Evolutionary conservation across 2,888 invertebrate genomes (phyloP).

Genomic region (Cryptus viduatorius): DNA sequence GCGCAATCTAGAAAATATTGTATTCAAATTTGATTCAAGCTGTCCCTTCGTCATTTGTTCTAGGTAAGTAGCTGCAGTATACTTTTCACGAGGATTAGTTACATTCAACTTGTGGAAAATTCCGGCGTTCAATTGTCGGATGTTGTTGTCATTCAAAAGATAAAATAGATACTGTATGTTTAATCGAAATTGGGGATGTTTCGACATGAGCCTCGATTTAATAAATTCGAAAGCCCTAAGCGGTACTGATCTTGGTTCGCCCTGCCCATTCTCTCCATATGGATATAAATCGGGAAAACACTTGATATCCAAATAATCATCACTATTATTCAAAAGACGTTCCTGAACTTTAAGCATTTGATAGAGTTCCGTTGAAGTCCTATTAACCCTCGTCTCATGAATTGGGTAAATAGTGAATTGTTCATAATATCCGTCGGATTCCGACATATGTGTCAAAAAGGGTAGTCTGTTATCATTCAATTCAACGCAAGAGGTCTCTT

Average conservation of each 20-base stretch:
- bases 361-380: slow-evolving; percentile 68
- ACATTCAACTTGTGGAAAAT: slow-evolving; percentile 70
- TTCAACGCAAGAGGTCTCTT: too few relatives aligned
- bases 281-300: too few relatives aligned
- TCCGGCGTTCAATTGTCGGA: slow-evolving; percentile 70
- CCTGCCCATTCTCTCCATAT: slow-evolving; percentile 55
- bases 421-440: slow-evolving; percentile 62
- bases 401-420: slow-evolving; percentile 67
- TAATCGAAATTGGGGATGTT: too few relatives aligned
- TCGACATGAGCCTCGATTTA: too few relatives aligned
- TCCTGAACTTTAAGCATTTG: slow-evolving; percentile 72
- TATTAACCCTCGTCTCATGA: slow-evolving; percentile 65
- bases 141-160: slow-evolving; percentile 71
- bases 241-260: slow-evolving; percentile 47
- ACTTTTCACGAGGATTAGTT: slow-evolving; percentile 57
- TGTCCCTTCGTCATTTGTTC: slow-evolving; percentile 52
- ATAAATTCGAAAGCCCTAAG: slow-evolving; percentile 70
- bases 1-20: slow-evolving; percentile 67
- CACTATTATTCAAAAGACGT: slow-evolving; percentile 62
- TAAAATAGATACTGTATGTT: slow-evolving; percentile 75
- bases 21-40: slow-evolving; percentile 65
- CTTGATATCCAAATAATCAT: slow-evolving; percentile 61
- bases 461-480: too few relatives aligned
- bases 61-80: slow-evolving; percentile 61
- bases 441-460: slow-evolving; percentile 60